Evolutionary conservation across 2,797 vertebrate genomes (phyloP).

Genomic region (Manis pentadactyla): DNA sequence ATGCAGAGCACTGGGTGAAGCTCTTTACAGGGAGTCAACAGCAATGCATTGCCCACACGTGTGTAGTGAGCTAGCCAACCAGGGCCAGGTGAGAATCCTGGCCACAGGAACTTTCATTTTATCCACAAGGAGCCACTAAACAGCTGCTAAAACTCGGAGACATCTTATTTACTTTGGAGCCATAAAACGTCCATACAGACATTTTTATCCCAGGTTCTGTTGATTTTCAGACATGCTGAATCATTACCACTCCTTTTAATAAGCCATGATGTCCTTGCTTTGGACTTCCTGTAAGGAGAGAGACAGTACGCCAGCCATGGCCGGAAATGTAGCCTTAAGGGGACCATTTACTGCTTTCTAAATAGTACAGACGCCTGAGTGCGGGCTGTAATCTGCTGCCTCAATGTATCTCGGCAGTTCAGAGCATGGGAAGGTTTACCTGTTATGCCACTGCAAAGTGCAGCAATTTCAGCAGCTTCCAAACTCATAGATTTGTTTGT

Average conservation of each 20-base stretch:
- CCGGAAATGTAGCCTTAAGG: not conserved
- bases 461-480: not conserved
- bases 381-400: not conserved
- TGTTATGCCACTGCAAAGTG: not conserved
- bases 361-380: not conserved
- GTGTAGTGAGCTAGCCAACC: no score
- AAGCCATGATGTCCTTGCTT: not conserved
- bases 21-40: no score
- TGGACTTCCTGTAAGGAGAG: not conserved
- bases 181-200: not conserved
- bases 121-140: not conserved
- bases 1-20: no score
- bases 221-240: conserved; percentile 7
- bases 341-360: not conserved
- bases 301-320: not conserved
- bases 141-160: not conserved
- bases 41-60: no score
- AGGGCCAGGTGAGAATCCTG: no score
- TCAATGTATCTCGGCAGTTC: not conserved
- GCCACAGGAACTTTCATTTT: no score
- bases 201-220: not conserved
- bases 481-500: not conserved
- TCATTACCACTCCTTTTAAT: not conserved
- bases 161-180: not conserved
- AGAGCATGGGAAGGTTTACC: not conserved